Percentiles rank a stretch among this genome's conserved stretches.
Conservation (phyloP, 2,888 invertebrate genomes). For the Cheilosia soror region DNA sequence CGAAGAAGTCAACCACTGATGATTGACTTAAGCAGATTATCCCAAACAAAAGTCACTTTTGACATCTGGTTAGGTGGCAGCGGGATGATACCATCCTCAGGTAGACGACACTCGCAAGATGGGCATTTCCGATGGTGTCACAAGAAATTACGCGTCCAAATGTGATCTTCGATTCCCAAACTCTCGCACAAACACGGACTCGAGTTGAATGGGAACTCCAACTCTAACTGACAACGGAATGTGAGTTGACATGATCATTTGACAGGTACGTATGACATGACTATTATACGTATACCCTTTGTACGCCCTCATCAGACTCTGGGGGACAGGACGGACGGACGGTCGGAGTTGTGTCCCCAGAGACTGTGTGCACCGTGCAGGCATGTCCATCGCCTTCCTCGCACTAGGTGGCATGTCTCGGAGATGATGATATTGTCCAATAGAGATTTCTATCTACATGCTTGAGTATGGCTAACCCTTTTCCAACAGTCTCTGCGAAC, state of each 20-base stretch:
- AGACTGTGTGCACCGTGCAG: slow-evolving; percentile 20
- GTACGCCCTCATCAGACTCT: slow-evolving; percentile 69
- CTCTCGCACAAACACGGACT: slow-evolving; percentile 20
- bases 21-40: slow-evolving; percentile 74
- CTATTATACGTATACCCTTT: slow-evolving; percentile 71
- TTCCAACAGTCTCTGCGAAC: slow-evolving; percentile 58
- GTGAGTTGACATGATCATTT: slow-evolving; percentile 62
- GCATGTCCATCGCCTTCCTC: slow-evolving; percentile 55
- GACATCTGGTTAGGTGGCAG: slow-evolving; percentile 67
- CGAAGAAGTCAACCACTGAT: slow-evolving; percentile 60
- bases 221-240: slow-evolving; percentile 43
- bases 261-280: slow-evolving; percentile 73
- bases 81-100: slow-evolving; percentile 37
- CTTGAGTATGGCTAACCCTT: slow-evolving; percentile 61
- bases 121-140: slow-evolving; percentile 72
- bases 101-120: slow-evolving; percentile 43
- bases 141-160: slow-evolving; percentile 66
- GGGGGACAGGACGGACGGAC: slow-evolving; percentile 56
- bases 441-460: slow-evolving; percentile 70
- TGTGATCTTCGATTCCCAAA: slow-evolving; percentile 57
- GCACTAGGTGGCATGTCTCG: slow-evolving; percentile 68
- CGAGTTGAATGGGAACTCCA: slow-evolving; percentile 52
- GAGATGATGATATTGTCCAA: slow-evolving; percentile 73
- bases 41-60: slow-evolving; percentile 70
- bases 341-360: slow-evolving; percentile 31